These are phyloP conservation scores for Cyrtorhinus lividipennis DNA, from an alignment of 1,140 invertebrate genomes.

Conservation along the genomic window DNA sequence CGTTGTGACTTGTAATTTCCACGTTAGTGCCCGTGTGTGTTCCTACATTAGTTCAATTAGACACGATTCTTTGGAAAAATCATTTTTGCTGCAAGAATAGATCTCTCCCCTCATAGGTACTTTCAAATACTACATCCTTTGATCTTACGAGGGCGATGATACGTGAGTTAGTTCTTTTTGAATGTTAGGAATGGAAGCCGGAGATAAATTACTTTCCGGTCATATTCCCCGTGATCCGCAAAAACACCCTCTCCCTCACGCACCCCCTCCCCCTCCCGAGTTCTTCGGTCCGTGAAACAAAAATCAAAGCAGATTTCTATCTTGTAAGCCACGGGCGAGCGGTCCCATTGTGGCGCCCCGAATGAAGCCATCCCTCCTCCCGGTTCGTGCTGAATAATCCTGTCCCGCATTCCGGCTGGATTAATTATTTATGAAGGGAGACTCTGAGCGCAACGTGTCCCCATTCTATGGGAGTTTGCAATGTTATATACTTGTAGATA, in stretches of 20 bases:
- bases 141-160: too few species aligned
- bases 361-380: not conserved
- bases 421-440: not conserved
- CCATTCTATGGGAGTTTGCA: not conserved
- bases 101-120: too few species aligned
- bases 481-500: not conserved
- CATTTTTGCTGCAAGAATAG: too few species aligned
- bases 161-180: too few species aligned
- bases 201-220: not conserved
- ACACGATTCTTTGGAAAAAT: too few species aligned
- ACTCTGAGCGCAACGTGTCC: not conserved
- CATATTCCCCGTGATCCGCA: not conserved
- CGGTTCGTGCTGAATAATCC: not conserved
- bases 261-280: not conserved
- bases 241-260: not conserved
- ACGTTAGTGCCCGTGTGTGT: too few species aligned
- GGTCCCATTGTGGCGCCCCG: not conserved
- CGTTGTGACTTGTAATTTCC: too few species aligned
- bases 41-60: too few species aligned
- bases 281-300: not conserved
- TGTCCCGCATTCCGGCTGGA: not conserved
- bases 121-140: too few species aligned
- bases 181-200: not conserved
- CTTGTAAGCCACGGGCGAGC: not conserved
- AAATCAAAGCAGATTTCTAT: not conserved